Evolutionary conservation across 2,888 invertebrate genomes (phyloP), one percentile per base, ranked within the genome.

Genomic region (Drosophila mettleri): DNA sequence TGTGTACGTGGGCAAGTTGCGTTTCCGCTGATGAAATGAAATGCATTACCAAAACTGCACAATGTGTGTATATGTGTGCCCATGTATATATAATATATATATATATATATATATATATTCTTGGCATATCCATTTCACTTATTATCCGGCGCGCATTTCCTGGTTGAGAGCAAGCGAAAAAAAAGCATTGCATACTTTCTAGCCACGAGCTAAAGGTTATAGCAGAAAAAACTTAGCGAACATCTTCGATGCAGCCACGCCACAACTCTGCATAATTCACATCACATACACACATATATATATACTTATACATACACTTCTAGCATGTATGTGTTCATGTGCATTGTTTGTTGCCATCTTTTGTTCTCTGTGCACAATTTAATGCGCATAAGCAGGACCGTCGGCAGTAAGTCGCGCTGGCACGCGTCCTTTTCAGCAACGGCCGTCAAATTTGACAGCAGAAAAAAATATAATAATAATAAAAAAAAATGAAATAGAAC

Each of bases 371-470:
- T 39, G 27, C 69, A 69, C 72, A 71, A 69, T 74, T 84, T 79
- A 78, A 84, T 83, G 76, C 66, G 76, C 73, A 78, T 77, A 81
- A 79, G 61, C 61, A 52, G 67, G 62, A 69, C 63, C 69, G 65
- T 55, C 59, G 62, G 65, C 65, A 59, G 55, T 46, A 45, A 45
- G 49, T 38, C 34, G 16, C 20, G 43, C 60, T 80, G 88, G 75
- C 86, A 86, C 86, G 86, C 88, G 86, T 86, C 85, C 78, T 81
- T 53, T 72, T 81, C 82, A 69, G 69, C 71, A 86, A 79, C 81
- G 89, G 87, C 85, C 90, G 84, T 90, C 90, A 90, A 90, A 80
- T 89, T 90, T 90, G 90, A 90, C 90, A 90, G 87, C 83, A 62
- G 59, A 69, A 61, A 49, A 10, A 53, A 39, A 33, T 36, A 52